phyloP scores from a whole-genome alignment of 2,113 vertebrate species.

The Rhea pennata region DNA sequence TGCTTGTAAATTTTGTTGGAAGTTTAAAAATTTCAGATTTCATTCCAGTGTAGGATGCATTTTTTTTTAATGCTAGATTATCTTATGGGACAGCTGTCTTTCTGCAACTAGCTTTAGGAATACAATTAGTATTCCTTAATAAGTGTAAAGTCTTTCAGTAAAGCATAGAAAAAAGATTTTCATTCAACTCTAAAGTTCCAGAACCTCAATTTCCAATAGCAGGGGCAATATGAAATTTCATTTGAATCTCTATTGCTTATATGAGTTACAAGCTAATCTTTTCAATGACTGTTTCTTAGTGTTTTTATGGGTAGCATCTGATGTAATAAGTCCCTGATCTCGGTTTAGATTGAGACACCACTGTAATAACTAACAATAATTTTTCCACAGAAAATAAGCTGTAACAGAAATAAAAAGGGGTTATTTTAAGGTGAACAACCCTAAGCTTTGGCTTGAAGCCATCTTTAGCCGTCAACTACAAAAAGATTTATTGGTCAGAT shows the following conservation, averaged over 20 bases:
- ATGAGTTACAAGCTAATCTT: background rate
- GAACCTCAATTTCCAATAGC: background rate
- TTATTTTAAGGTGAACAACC: conserved; percentile 14
- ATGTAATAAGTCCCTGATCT: background rate
- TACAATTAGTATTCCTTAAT: background rate
- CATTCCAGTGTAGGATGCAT: background rate
- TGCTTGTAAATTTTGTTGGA: background rate
- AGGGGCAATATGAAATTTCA: background rate
- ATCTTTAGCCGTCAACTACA: background rate
- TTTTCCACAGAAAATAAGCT: background rate
- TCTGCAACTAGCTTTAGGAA: background rate
- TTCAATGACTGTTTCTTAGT: background rate
- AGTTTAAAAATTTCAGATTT: background rate
- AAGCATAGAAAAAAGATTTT: background rate
- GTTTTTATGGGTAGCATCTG: background rate
- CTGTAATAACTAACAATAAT: background rate
- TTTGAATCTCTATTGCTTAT: background rate
- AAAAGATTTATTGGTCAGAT: conserved; percentile 6
- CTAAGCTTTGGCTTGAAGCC: background rate
- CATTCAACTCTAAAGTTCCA: background rate
- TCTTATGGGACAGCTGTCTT: background rate
- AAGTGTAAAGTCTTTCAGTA: background rate
- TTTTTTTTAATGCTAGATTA: background rate
- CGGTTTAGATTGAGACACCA: background rate
- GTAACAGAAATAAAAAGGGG: background rate